Percentiles rank a stretch among this genome's conserved stretches.
These are phyloP conservation scores for Matsumyia berberina DNA, from an alignment of 2,888 invertebrate species.

Conservation along the genomic window DNA sequence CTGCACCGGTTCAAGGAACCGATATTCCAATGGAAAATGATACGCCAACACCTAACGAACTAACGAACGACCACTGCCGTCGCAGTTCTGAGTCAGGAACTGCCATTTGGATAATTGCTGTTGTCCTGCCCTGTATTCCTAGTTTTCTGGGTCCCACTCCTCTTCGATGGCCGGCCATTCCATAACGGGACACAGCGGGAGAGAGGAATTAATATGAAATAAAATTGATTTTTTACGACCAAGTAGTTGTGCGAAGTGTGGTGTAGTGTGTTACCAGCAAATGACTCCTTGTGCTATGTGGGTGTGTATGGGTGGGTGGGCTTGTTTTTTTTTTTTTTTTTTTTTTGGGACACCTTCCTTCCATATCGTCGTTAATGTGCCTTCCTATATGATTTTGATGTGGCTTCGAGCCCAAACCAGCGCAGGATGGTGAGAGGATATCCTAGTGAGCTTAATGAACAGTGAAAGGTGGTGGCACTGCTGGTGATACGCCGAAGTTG, in stretches of 20 bases:
- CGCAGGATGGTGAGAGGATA: not conserved
- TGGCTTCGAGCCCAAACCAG: conserved; percentile 15
- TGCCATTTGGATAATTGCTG: conserved; percentile 73
- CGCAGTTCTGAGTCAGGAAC: conserved; percentile 55
- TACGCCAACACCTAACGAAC: conserved; percentile 17
- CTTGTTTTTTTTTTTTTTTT: not conserved
- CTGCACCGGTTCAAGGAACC: conserved; percentile 60
- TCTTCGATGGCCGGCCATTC: conserved; percentile 19
- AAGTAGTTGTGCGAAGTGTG: conserved; percentile 58
- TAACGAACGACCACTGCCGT: conserved; percentile 27
- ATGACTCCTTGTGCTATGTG: conserved; percentile 21
- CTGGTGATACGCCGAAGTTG: conserved; percentile 19
- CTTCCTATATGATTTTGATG: conserved; percentile 32
- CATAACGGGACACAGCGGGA: not conserved
- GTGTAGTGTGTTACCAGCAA: conserved; percentile 39
- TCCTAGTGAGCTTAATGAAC: conserved; percentile 67
- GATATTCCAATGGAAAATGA: conserved; percentile 46
- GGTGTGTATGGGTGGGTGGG: not conserved
- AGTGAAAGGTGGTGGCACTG: conserved; percentile 57
- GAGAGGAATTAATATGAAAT: conserved; percentile 67
- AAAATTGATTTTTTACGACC: conserved; percentile 75
- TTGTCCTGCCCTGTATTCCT: conserved; percentile 54
- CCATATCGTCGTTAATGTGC: conserved; percentile 53
- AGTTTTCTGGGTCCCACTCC: conserved; percentile 12
- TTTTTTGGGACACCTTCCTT: conserved; percentile 25